A percentile compares a stretch with the other conserved stretches of the same genome.
Evolutionary conservation across 2,888 invertebrate species (phyloP).

Genomic region (Branchipolynoe longqiensis): DNA sequence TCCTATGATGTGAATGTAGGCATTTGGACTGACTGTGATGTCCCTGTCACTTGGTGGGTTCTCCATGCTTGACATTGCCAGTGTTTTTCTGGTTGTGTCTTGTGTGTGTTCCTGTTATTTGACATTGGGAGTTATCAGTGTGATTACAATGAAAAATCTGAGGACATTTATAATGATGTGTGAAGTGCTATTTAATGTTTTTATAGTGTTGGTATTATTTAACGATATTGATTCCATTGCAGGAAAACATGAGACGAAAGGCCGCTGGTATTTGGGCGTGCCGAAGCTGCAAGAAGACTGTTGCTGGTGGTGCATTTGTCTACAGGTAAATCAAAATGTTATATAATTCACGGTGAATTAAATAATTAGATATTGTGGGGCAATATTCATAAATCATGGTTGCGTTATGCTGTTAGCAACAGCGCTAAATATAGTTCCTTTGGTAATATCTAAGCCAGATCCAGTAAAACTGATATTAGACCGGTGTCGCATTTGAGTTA

Average conservation of each 20-base stretch:
- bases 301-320: conserved; percentile 99
- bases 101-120: neutral
- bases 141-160: conserved; percentile 21
- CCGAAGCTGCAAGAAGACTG: conserved; percentile 97
- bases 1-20: conserved; percentile 56
- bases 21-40: conserved; percentile 52
- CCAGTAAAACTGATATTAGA: too few species aligned
- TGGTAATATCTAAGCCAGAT: too few species aligned
- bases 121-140: neutral
- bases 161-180: neutral
- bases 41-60: neutral
- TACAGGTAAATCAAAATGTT: conserved; percentile 86
- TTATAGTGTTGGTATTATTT: neutral
- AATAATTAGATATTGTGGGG: neutral
- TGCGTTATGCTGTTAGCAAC: neutral
- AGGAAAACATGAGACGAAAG: conserved; percentile 99
- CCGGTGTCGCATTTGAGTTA: too few species aligned
- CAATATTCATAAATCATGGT: neutral
- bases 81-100: conserved; percentile 5
- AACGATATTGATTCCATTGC: too few species aligned
- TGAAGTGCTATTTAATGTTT: neutral
- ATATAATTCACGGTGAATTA: too few species aligned
- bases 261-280: conserved; percentile 99
- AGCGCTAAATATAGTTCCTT: too few species aligned
- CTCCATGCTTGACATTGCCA: neutral